Evolutionary conservation across 2,797 vertebrate genomes (phyloP).

Genomic region (Gastrophryne carolinensis): DNA sequence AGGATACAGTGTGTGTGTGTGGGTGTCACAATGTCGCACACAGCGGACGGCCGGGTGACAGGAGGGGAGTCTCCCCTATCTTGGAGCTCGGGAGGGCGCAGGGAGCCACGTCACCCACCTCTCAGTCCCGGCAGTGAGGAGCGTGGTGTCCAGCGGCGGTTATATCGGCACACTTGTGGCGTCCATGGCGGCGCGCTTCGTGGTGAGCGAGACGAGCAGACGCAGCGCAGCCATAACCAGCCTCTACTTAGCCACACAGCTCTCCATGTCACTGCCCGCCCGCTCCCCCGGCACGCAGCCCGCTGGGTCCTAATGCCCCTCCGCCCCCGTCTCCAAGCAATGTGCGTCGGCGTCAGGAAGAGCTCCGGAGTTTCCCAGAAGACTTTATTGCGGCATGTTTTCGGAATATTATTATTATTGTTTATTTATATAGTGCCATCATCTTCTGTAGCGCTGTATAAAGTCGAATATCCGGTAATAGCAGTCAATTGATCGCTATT

Average conservation of each 20-base stretch:
- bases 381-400: too few species aligned
- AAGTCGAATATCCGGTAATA: too few species aligned
- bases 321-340: not conserved
- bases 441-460: too few species aligned
- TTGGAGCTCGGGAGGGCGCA: not conserved
- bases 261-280: slow-evolving; percentile 66
- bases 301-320: slow-evolving; percentile 77
- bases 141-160: slow-evolving; percentile 66
- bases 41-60: not conserved
- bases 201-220: slow-evolving; percentile 63
- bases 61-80: not conserved
- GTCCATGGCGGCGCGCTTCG: slow-evolving; percentile 62
- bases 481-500: too few species aligned
- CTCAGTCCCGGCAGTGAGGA: slow-evolving; percentile 70
- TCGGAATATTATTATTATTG: too few species aligned
- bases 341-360: too few species aligned
- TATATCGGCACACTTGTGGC: slow-evolving; percentile 67
- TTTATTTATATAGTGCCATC: too few species aligned
- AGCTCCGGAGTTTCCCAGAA: too few species aligned
- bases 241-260: slow-evolving; percentile 71
- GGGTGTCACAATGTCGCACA: too few species aligned
- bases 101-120: slow-evolving; percentile 72
- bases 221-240: slow-evolving; percentile 74
- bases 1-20: not conserved
- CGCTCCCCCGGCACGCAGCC: slow-evolving; percentile 65